Base-by-base conservation (phyloP, 2,113 vertebrate species). In the Oenanthe melanoleuca region DNA sequence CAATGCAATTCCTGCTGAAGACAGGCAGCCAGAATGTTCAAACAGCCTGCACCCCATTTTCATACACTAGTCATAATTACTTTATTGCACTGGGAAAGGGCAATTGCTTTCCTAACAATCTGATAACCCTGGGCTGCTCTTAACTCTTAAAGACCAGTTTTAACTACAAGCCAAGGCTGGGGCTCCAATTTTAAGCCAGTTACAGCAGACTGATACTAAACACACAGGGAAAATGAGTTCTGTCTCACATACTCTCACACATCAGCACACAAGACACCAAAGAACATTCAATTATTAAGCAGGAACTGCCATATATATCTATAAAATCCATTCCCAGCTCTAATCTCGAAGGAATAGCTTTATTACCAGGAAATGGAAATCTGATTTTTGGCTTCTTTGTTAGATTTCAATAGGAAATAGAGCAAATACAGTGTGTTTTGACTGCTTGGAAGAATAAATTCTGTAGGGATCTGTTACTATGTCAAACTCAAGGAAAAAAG, bases 121-220 rank as follows among this genome's bases (percentile, higher is more conserved):
- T 98, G 98, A 98, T 97, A 98, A 98, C 97, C 97, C 97, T 97
- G 97, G 96, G 97, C 96, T 96, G 95, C 97, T 97, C 97, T 96
- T 96, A 97, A 96, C 97, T 97, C 97, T 96, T 93, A 95, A 94
- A 91, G 75, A 96, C 96, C 86, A 63, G 90, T 75, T 93, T 81
- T 50, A 86, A 95, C 94, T 90, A 69, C 92, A 95, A 98, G 98
- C 98, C 98, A 86, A 93, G 97, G 93, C 73, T 26, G 11, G 24
- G 50, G 40, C 84, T 55, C 60, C 57, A 56, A 17, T 69, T 80
- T 63, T 19, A 53, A 93, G 63, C 11, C 63, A 80, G 78, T 91
- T 93, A 77, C 31, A 53, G 28, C 20, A 73, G 28, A 18, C 17
- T 44, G 93, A 61, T 34, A 77, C 55, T 65, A 69, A 96, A 69